Evolutionary conservation across 2,888 invertebrate genomes (phyloP), one percentile per base, ranked within the genome.

Genomic region (Ephialtes manifestator): DNA sequence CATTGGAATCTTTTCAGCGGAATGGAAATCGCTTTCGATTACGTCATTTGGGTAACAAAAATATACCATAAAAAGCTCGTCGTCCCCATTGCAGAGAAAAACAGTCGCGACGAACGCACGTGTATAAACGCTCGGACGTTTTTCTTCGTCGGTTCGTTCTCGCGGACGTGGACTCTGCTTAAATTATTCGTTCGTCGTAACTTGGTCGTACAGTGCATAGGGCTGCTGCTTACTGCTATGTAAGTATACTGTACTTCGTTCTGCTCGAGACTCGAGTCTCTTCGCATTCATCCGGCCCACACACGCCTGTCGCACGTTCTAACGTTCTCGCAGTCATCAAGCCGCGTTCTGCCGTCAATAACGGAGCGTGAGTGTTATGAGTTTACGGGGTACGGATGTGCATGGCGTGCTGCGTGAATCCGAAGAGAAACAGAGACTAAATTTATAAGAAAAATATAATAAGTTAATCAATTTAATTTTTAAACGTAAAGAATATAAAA

Each of bases 301-400:
- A 72, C 83, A 76, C 83, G 58, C 35, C 48, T 65, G 80, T 80
- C 80, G n/a, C 71, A 51, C 70, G 68, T 83, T 79, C 70, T 76
- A 76, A 83, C 78, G 74, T 71, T 71, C 39, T 71, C 39, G 65
- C 71, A 53, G 39, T 80, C 71, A 80, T 63, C 63, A 46, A 35
- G 71, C 70, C 58, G 58, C 67, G 70, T 68, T 53, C 68, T 63
- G 53, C 51, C 63, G 75, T 83, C 63, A 65, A 70, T 71, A 63
- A 78, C 65, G 15, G 72, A 74, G 74, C 78, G 78, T 78, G 68
- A 74, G 74, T 48, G 67, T 78, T 51, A 74, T 78, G 78, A 74
- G 74, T 79, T 79, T 60, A 24, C 58, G 83, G 78, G 74, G 60
- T 51, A 24, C 67, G 83, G 83, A 79, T 83, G 79, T 83, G 75